These are phyloP conservation scores for Zeugodacus cucurbitae DNA, from an alignment of 1,140 invertebrate genomes.

Conservation along the genomic window DNA sequence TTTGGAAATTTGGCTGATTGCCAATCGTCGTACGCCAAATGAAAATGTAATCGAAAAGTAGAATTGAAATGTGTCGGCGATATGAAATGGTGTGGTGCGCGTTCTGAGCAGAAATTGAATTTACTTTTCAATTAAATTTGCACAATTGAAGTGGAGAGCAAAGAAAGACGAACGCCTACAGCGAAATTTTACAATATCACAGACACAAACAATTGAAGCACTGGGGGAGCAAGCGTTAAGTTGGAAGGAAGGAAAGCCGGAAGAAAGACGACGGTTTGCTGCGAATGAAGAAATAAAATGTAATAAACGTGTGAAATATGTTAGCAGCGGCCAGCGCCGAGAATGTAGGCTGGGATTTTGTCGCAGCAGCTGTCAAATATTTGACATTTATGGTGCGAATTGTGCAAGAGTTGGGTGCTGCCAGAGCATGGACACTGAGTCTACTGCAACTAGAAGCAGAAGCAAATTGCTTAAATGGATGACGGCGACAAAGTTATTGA, in stretches of 20 bases:
- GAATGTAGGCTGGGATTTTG: neutral
- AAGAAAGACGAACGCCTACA: neutral
- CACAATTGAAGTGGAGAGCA: neutral
- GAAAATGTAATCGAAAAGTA: too few species aligned
- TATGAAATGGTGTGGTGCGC: too few species aligned
- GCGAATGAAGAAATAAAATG: neutral
- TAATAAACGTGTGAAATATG: neutral
- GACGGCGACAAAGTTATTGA: neutral
- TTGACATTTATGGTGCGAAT: slow-evolving; percentile 20
- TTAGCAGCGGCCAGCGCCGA: neutral
- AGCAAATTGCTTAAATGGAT: neutral
- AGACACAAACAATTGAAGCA: neutral
- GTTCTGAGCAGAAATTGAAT: neutral
- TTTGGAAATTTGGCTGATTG: too few species aligned
- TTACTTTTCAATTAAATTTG: slow-evolving; percentile 19
- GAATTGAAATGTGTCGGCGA: too few species aligned
- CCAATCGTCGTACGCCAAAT: too few species aligned
- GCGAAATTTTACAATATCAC: neutral
- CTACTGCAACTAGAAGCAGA: neutral
- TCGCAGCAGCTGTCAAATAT: slow-evolving; percentile 16
- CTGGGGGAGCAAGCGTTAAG: neutral
- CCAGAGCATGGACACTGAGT: neutral
- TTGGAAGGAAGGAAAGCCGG: neutral
- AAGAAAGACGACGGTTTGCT: neutral
- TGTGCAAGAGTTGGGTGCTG: neutral